Conservation (phyloP, 2,797 vertebrate species). For the Anguilla megastoma region DNA sequence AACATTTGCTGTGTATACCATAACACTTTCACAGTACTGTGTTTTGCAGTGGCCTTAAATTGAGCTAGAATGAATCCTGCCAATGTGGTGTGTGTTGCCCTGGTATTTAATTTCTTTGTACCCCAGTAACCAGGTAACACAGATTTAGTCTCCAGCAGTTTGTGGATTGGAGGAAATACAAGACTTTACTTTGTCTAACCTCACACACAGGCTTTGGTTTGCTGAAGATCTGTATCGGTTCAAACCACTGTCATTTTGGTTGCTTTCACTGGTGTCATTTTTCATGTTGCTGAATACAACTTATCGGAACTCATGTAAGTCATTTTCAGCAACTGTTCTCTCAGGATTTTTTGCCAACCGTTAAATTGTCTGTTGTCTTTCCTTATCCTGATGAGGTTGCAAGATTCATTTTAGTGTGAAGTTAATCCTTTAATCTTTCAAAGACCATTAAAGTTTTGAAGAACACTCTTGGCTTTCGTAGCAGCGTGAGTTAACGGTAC, state of each 20-base stretch:
- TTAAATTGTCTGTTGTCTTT: neutral
- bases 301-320: neutral
- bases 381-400: neutral
- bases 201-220: constrained; percentile 27
- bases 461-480: neutral
- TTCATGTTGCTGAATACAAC: neutral
- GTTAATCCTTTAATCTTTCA: neutral
- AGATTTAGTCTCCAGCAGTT: constrained; percentile 50
- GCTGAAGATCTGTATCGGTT: constrained; percentile 29
- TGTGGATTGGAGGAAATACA: neutral
- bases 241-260: constrained; percentile 27
- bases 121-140: constrained; percentile 67
- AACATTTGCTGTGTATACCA: neutral
- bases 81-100: neutral
- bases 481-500: neutral
- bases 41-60: neutral
- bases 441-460: neutral
- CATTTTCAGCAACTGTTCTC: too few relatives aligned
- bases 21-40: neutral
- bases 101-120: constrained; percentile 64
- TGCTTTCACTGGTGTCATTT: neutral
- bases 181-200: neutral
- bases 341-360: neutral
- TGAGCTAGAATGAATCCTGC: neutral
- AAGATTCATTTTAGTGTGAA: neutral